Percentiles rank a stretch among this genome's conserved stretches.
Evolutionary conservation across 2,888 invertebrate species (phyloP).

Genomic region (Notodonta ziczac): DNA sequence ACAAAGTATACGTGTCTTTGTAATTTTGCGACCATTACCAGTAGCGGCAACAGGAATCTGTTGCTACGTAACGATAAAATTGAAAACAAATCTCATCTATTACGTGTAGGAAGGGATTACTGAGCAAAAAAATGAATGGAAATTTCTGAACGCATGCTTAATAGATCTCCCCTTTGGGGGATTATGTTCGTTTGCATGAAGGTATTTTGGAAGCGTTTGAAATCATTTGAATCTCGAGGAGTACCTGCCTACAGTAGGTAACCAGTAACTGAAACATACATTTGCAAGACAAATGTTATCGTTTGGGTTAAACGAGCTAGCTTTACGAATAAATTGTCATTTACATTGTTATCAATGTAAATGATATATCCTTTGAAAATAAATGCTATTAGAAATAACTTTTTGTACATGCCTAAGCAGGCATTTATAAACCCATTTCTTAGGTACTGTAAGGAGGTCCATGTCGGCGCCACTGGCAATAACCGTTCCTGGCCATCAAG

Average conservation of each 20-base stretch:
- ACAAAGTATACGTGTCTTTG: no score
- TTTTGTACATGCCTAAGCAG: no score
- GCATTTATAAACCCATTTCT: no score
- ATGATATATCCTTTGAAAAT: no score
- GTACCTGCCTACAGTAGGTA: constrained; percentile 8
- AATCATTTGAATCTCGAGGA: constrained; percentile 40
- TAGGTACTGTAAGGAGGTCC: no score
- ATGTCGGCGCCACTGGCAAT: no score
- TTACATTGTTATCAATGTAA: no score
- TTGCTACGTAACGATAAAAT: not conserved
- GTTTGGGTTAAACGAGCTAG: not conserved
- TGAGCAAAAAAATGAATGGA: constrained; percentile 10
- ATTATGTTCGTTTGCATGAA: constrained; percentile 29
- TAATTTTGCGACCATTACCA: no score
- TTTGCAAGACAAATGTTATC: constrained; percentile 37
- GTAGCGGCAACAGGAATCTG: not conserved
- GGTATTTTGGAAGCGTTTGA: constrained; percentile 31
- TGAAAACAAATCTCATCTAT: constrained; percentile 2
- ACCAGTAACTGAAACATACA: constrained; percentile 10
- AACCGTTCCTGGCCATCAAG: no score
- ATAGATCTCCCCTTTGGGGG: constrained; percentile 11
- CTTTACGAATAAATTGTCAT: no score
- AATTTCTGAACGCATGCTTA: constrained; percentile 7
- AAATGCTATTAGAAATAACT: no score
- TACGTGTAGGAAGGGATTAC: constrained; percentile 4